Conservation (phyloP, 1,140 invertebrate genomes). For the Heliothis virescens region DNA sequence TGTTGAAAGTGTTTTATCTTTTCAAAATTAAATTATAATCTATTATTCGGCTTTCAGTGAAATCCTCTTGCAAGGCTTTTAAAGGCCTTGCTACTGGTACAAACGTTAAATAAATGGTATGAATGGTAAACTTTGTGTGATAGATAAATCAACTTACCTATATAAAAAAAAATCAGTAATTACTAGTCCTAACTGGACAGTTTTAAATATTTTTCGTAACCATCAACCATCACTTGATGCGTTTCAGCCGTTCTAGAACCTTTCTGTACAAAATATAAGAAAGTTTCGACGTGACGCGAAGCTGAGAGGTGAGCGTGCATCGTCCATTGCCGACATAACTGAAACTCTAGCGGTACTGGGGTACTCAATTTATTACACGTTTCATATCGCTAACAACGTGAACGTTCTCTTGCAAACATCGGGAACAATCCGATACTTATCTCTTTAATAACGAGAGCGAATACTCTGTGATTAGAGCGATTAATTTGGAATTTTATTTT, state of each 20-base stretch:
- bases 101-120: not conserved
- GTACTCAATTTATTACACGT: slow-evolving; percentile 37
- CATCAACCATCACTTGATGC: not conserved
- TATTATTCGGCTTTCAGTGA: no score
- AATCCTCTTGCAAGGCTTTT: no score
- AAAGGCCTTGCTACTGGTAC: not conserved
- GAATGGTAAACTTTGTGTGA: no score
- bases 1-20: no score
- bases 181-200: no score
- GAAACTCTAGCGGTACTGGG: slow-evolving; percentile 30
- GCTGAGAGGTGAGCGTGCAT: slow-evolving; percentile 22
- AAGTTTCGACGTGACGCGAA: not conserved
- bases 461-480: slow-evolving; percentile 30
- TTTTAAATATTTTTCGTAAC: no score
- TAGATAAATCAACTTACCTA: no score
- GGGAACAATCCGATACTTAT: slow-evolving; percentile 43
- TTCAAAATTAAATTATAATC: no score
- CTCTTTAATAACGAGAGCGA: slow-evolving; percentile 41
- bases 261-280: not conserved
- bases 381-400: slow-evolving; percentile 36
- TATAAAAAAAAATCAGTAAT: no score
- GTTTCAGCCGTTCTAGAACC: not conserved
- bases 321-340: slow-evolving; percentile 17
- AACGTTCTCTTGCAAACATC: slow-evolving; percentile 37
- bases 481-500: slow-evolving; percentile 32